These are phyloP conservation scores for Lutjanus erythropterus DNA, from an alignment of 2,113 vertebrate genomes.

Conservation along the genomic window DNA sequence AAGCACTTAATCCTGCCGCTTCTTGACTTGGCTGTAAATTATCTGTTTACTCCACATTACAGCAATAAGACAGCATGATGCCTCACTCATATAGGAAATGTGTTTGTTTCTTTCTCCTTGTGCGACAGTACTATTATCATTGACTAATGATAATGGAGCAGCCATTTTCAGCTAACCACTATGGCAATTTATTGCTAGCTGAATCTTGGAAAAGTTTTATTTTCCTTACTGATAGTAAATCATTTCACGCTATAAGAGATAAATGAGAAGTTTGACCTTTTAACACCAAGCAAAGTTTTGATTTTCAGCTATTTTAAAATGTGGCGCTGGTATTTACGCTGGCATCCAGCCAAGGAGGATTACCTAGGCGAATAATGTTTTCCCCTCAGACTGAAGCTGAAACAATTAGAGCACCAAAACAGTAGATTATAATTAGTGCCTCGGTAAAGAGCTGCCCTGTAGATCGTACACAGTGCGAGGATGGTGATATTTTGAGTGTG, in stretches of 20 bases:
- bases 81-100: conserved; percentile 38
- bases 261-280: conserved; percentile 59
- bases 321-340: conserved; percentile 45
- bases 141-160: conserved; percentile 51
- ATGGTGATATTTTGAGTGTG: conserved; percentile 48
- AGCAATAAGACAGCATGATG: conserved; percentile 28
- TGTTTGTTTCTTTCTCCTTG: conserved; percentile 43
- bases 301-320: conserved; percentile 39
- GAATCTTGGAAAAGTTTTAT: conserved; percentile 15
- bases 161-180: conserved; percentile 36
- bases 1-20: conserved; percentile 66
- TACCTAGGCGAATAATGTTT: conserved; percentile 21
- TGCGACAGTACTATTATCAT: conserved; percentile 52
- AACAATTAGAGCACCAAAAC: conserved; percentile 65
- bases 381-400: conserved; percentile 31
- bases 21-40: conserved; percentile 59
- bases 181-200: neutral
- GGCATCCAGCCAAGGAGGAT: conserved; percentile 33
- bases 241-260: conserved; percentile 21
- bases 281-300: conserved; percentile 8
- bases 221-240: conserved; percentile 38
- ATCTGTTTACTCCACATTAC: conserved; percentile 45
- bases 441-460: conserved; percentile 31
- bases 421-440: conserved; percentile 58
- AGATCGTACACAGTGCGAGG: conserved; percentile 27